These are phyloP conservation scores for Trachymyrmex septentrionalis DNA, from an alignment of 1,140 invertebrate genomes.

Conservation along the genomic window DNA sequence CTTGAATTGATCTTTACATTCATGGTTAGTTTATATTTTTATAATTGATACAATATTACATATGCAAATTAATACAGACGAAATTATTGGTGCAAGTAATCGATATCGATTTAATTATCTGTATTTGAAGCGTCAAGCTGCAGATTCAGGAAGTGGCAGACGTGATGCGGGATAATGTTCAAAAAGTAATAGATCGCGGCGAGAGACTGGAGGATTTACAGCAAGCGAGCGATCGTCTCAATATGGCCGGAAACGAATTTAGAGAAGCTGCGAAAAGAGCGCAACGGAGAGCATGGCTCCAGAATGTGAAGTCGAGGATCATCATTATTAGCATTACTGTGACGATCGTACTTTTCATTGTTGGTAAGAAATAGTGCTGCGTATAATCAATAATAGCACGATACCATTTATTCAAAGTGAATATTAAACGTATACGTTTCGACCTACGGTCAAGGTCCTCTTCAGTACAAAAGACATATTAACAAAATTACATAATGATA, in stretches of 20 bases:
- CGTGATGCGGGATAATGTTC: constrained; percentile 88
- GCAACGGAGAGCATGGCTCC: constrained; percentile 86
- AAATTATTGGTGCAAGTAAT: not conserved
- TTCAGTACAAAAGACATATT: too few relatives aligned
- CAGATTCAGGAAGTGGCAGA: constrained; percentile 88
- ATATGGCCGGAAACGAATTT: constrained; percentile 86
- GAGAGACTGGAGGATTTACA: constrained; percentile 88
- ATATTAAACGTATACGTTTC: too few relatives aligned
- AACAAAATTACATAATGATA: too few relatives aligned
- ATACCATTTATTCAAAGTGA: too few relatives aligned
- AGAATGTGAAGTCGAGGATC: constrained; percentile 85
- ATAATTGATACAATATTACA: too few relatives aligned
- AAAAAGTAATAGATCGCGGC: constrained; percentile 87
- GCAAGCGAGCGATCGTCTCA: constrained; percentile 86
- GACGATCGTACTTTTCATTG: constrained; percentile 81
- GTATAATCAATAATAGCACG: not conserved
- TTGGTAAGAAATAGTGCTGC: constrained; percentile 74
- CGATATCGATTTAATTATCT: not conserved
- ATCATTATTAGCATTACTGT: constrained; percentile 79
- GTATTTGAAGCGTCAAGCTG: constrained; percentile 82
- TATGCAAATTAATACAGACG: not conserved
- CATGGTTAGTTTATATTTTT: too few relatives aligned
- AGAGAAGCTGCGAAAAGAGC: constrained; percentile 85
- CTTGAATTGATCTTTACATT: not conserved
- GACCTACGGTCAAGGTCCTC: too few relatives aligned